phyloP scores from a whole-genome alignment of 1,140 invertebrate genomes.

The Hylaeus anthracinus region DNA sequence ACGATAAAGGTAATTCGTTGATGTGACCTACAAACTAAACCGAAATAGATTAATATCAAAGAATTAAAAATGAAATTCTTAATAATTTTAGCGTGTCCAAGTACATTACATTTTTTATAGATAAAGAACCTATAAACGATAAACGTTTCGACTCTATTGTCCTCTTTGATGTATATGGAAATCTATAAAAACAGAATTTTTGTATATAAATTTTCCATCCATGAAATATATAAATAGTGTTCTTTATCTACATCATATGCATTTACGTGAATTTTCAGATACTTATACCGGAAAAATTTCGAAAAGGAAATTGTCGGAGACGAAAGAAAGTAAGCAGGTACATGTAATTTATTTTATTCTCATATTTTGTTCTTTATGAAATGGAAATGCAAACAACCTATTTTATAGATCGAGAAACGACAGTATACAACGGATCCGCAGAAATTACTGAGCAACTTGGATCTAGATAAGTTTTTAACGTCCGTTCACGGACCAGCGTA shows the following conservation, averaged over 20 bases:
- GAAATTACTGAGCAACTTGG: constrained; percentile 64
- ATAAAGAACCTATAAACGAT: too few species aligned
- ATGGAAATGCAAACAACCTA: constrained; percentile 4
- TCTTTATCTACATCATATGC: too few species aligned
- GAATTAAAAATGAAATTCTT: too few species aligned
- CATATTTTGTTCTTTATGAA: background rate
- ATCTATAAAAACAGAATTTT: too few species aligned
- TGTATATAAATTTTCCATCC: too few species aligned
- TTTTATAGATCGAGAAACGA: constrained; percentile 62
- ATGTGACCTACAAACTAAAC: background rate
- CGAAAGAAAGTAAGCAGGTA: constrained; percentile 62
- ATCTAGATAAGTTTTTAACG: constrained; percentile 69
- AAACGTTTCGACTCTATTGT: too few species aligned
- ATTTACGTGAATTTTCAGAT: constrained; percentile 22
- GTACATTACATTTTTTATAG: too few species aligned
- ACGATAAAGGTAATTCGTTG: constrained; percentile 38
- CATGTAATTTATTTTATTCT: constrained; percentile 2
- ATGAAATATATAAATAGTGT: too few species aligned
- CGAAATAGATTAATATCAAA: too few species aligned
- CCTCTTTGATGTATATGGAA: too few species aligned
- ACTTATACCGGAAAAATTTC: constrained; percentile 36
- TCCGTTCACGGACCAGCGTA: constrained; percentile 69
- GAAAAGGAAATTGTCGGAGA: constrained; percentile 56
- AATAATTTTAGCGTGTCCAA: too few species aligned
- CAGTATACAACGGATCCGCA: constrained; percentile 59